A percentile compares a stretch with the other conserved stretches of the same genome.
phyloP scores from a whole-genome alignment of 2,888 invertebrate species.

The Rotaria sp. region DNA sequence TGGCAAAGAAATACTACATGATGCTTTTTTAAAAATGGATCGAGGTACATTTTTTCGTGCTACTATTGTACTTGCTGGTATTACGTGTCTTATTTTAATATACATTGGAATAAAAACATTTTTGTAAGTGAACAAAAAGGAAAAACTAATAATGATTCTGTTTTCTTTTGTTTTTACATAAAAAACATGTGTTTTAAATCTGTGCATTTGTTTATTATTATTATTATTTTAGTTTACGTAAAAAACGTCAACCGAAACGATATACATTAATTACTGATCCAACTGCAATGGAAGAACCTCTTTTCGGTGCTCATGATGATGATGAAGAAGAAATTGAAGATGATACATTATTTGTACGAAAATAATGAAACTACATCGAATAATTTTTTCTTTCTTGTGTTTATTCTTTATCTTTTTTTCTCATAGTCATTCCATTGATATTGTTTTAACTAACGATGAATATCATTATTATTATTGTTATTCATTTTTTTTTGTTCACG shows the following conservation, averaged over 20 bases:
- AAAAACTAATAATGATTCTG: not conserved
- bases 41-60: not conserved
- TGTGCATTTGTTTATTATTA: too few relatives aligned
- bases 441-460: not conserved
- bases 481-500: not conserved
- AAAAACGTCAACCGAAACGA: slow-evolving; percentile 25
- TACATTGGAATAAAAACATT: slow-evolving; percentile 9
- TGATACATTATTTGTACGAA: not conserved
- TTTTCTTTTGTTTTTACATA: not conserved
- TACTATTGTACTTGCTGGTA: not conserved
- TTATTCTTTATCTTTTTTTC: not conserved
- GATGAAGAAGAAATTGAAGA: slow-evolving; percentile 7
- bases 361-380: not conserved
- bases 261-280: slow-evolving; percentile 8
- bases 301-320: not conserved
- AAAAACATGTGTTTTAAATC: not conserved
- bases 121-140: not conserved
- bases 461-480: not conserved
- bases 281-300: not conserved
- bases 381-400: not conserved
- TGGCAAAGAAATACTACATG: not conserved
- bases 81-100: not conserved
- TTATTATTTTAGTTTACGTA: not conserved
- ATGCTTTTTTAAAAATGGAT: not conserved
- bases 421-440: not conserved